Evolutionary conservation across 2,113 vertebrate species (phyloP).

Genomic region (Pelecanoides urinatrix): DNA sequence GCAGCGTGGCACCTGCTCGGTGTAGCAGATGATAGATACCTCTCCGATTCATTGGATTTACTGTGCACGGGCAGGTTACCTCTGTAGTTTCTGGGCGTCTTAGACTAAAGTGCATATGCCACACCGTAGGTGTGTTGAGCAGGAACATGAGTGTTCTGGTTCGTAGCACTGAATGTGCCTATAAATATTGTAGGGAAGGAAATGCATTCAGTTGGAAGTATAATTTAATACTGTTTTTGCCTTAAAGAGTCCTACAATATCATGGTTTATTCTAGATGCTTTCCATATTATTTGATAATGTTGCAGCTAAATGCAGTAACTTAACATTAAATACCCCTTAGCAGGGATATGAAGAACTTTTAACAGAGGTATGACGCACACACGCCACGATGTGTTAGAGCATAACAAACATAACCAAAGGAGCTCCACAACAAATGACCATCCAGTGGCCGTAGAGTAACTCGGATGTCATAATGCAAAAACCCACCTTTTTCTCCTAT

Average conservation of each 20-base stretch:
- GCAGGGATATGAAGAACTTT: background rate
- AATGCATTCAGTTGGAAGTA: background rate
- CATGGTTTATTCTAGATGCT: background rate
- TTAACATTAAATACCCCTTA: background rate
- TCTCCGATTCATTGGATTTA: background rate
- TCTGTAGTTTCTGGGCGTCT: background rate
- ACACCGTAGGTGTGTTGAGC: accelerated
- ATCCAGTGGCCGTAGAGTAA: background rate
- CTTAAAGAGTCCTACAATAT: background rate
- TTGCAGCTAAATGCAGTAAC: background rate
- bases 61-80: background rate
- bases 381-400: background rate
- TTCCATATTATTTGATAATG: background rate
- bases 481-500: background rate
- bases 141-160: background rate
- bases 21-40: background rate
- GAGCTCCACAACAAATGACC: background rate
- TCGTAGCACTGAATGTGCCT: background rate
- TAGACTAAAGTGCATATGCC: background rate
- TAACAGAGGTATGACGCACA: background rate
- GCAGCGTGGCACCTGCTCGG: background rate
- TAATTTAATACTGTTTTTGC: background rate
- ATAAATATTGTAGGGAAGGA: constrained; percentile 19
- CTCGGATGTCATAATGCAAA: background rate
- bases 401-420: background rate